A percentile compares a stretch with the other conserved stretches of the same genome.
These are phyloP conservation scores for Blastomussa wellsi DNA, from an alignment of 92 coral and sea anemone species.

Conservation along the genomic window DNA sequence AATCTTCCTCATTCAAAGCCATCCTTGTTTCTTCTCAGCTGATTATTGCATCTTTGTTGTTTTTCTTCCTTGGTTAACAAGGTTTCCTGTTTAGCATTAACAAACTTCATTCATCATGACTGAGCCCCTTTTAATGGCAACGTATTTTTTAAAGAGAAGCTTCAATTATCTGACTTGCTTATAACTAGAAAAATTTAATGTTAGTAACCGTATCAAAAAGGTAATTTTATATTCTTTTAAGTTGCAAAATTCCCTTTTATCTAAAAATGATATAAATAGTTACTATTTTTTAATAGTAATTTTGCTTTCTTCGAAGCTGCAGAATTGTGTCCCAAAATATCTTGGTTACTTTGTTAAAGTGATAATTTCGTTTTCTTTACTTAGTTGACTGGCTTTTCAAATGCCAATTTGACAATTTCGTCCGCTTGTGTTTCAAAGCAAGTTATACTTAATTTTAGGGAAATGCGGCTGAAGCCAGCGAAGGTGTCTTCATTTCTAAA, in stretches of 20 bases:
- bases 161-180: neutral
- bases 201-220: neutral
- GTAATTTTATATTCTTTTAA: neutral
- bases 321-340: neutral
- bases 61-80: too few species aligned
- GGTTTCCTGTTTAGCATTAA: too few species aligned
- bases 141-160: too few species aligned
- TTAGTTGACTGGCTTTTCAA: too few species aligned
- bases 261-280: neutral
- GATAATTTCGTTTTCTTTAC: neutral
- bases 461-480: too few species aligned
- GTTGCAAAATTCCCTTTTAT: neutral
- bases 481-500: too few species aligned
- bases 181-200: neutral
- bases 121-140: neutral
- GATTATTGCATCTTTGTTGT: too few species aligned
- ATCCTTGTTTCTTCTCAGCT: too few species aligned
- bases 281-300: neutral
- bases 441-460: too few species aligned
- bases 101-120: too few species aligned
- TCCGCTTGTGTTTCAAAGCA: neutral
- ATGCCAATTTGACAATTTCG: neutral
- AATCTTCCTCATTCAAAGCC: too few species aligned
- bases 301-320: neutral
- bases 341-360: too few species aligned